Base-by-base conservation (phyloP, 2,888 invertebrate genomes). In the Linnaemya vulpina region DNA sequence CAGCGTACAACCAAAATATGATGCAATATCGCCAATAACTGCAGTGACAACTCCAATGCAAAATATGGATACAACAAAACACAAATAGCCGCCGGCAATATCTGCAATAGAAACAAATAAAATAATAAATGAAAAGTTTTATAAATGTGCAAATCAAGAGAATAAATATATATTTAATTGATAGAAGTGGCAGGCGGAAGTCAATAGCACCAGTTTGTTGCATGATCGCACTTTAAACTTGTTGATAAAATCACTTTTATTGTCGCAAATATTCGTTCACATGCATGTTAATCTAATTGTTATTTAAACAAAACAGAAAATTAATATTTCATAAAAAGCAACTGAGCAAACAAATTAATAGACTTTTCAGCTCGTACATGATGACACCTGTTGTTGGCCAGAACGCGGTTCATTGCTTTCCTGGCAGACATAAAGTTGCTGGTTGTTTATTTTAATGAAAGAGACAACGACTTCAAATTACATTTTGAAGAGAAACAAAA, bases 1-100 rank as follows among this genome's bases (percentile, higher is more conserved):
- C 76, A 99, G 94, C 35, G 98, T 98, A 93, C 99, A 99, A 87
- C 99, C 99, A 92, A 99, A 99, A 93, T 98, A 97, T 0, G 98
- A 97, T 4, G 99, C 99, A 62, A 99, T 95, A 93, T 99, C 99
- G 22, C 99, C 99, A 89, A 99, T 99, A 87, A 99, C 93, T 1
- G 98, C 99, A 8, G 99, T 99, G 88, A 99, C 96, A 35, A 98
- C 89, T 11, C 99, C 99, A 92, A 99, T 99, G 91, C 96, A 95
- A 73, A 96, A 90, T 91, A 99, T 99, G 79, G 98, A 98, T 67
- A 98, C 95, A 67, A 96, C 94, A 93, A 99, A 99, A 92, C 98
- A 98, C 22, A 98, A 94, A 94, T 99, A 99, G 79, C 99, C 99
- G 87, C 97, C 97, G 90, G 95, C 96, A 90, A 98, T 96, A 92